A percentile compares a stretch with the other conserved stretches of the same genome.
These are phyloP conservation scores for Crenichthys baileyi DNA, from an alignment of 2,797 vertebrate genomes.

Conservation along the genomic window DNA sequence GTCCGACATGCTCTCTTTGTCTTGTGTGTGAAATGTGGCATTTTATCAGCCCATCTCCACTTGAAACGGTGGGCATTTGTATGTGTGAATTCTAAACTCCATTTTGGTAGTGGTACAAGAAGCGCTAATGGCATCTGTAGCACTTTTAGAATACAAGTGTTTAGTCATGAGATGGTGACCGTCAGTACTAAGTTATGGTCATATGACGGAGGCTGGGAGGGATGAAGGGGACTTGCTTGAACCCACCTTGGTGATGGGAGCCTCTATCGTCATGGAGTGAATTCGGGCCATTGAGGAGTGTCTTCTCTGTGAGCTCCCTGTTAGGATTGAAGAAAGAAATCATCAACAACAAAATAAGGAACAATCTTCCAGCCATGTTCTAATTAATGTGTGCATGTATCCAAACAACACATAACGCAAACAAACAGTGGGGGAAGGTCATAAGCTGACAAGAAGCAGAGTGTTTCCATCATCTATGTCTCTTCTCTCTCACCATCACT, in stretches of 20 bases:
- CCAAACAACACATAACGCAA: conserved; percentile 57
- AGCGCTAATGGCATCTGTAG: conserved; percentile 42
- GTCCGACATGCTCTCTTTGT: neutral
- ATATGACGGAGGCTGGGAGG: conserved; percentile 43
- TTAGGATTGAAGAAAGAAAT: conserved; percentile 27
- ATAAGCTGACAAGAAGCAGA: conserved; percentile 32
- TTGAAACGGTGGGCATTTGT: conserved; percentile 24
- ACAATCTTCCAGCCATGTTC: conserved; percentile 22
- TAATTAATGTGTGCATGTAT: conserved; percentile 29
- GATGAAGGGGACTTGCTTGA: conserved; percentile 7
- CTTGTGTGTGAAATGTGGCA: conserved; percentile 52
- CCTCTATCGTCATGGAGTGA: conserved; percentile 98
- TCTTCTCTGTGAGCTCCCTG: conserved; percentile 92
- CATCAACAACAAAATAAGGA: conserved; percentile 25
- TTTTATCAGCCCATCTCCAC: conserved; percentile 61
- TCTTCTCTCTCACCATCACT: conserved; percentile 89
- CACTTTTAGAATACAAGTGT: conserved; percentile 34
- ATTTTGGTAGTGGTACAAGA: conserved; percentile 36
- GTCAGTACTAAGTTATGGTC: conserved; percentile 40
- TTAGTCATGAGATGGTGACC: conserved; percentile 62
- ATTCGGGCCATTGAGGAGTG: conserved; percentile 97
- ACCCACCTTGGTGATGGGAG: conserved; percentile 97
- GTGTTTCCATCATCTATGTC: conserved; percentile 56
- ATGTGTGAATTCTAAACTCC: conserved; percentile 37
- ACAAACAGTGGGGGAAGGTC: conserved; percentile 46